These are phyloP conservation scores for human DNA, from an alignment of 2,113 vertebrate species.

Conservation along the genomic window DNA sequence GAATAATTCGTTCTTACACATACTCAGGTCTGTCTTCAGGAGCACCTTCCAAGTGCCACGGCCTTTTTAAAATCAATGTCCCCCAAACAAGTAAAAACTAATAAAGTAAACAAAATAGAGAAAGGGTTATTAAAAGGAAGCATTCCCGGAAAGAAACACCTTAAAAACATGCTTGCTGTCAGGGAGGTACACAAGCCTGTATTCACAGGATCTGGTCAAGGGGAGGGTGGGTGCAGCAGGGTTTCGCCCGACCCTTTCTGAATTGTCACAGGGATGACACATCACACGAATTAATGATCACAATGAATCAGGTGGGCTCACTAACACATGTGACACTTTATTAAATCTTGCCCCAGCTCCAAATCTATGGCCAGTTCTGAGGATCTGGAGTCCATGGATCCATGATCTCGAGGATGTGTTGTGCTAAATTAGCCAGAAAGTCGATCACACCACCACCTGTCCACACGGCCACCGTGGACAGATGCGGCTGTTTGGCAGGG, in stretches of 20 bases:
- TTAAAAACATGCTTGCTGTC: background rate
- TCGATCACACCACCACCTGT: fast-evolving
- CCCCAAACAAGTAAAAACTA: background rate
- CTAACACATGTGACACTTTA: fast-evolving
- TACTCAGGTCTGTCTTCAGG: background rate
- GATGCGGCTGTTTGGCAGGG: too few species aligned
- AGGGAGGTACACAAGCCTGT: background rate
- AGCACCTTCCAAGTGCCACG: fast-evolving
- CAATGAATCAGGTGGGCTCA: background rate
- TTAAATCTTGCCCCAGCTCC: background rate
- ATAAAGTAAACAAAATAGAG: background rate
- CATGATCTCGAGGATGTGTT: fast-evolving
- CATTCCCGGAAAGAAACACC: background rate
- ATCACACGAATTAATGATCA: background rate
- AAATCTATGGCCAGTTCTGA: background rate
- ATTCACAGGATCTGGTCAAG: too few species aligned
- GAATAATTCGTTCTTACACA: background rate
- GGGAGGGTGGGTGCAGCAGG: fast-evolving
- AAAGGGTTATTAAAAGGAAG: background rate
- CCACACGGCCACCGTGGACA: fast-evolving
- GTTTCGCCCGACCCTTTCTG: background rate
- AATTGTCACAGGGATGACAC: background rate
- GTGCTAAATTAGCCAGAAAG: background rate
- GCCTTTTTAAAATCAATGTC: background rate
- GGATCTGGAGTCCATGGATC: too few species aligned